These are phyloP conservation scores for Pyrochroa serraticornis DNA, from an alignment of 2,888 invertebrate genomes.

Conservation along the genomic window DNA sequence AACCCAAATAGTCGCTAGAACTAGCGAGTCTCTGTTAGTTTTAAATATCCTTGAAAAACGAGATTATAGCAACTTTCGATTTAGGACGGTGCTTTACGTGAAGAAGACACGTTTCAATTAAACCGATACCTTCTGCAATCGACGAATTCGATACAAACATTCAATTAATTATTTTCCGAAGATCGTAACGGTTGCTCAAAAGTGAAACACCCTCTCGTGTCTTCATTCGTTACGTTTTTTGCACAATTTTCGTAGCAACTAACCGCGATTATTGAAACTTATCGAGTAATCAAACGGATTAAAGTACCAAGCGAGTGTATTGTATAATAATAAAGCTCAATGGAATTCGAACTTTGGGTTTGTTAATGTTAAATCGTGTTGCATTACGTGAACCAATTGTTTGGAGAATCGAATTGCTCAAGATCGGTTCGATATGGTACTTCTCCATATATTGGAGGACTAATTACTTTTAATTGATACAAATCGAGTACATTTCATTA, in stretches of 20 bases:
- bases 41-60: constrained; percentile 6
- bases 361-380: not conserved
- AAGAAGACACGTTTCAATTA: too few species aligned
- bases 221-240: not conserved
- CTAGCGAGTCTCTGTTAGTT: constrained; percentile 1
- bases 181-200: not conserved
- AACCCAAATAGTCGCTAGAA: constrained; percentile 4
- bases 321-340: too few species aligned
- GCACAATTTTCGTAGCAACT: not conserved
- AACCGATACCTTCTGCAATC: not conserved
- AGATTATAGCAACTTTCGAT: constrained; percentile 8
- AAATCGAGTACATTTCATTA: too few species aligned
- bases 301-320: constrained; percentile 1
- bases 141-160: not conserved
- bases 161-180: not conserved
- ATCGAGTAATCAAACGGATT: not conserved
- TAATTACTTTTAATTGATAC: too few species aligned
- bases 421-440: too few species aligned
- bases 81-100: not conserved
- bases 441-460: too few species aligned
- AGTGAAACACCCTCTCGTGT: not conserved
- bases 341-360: not conserved
- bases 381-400: not conserved
- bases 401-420: too few species aligned
- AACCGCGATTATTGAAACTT: too few species aligned